phyloP scores from a whole-genome alignment of 2,797 vertebrate genomes.

The Chiloscyllium punctatum region DNA sequence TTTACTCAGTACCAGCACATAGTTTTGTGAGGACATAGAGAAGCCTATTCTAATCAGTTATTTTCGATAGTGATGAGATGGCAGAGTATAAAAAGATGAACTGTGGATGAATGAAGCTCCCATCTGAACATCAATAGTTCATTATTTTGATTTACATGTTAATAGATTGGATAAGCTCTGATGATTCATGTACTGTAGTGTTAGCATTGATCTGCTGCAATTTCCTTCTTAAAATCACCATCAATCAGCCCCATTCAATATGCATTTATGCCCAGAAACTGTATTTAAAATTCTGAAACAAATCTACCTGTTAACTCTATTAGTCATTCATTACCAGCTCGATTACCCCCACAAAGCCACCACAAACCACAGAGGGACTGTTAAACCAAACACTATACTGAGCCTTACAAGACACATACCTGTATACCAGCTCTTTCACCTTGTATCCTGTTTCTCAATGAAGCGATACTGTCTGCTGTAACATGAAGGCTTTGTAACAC shows the following conservation, averaged over 20 bases:
- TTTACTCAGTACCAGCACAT: not conserved
- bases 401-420: not conserved
- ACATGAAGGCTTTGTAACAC: not conserved
- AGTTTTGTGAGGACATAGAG: not conserved
- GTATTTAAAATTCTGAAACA: conserved; percentile 24
- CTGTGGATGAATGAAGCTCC: conserved; percentile 8
- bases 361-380: not conserved
- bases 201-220: conserved; percentile 13
- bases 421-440: not conserved
- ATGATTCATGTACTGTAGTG: conserved; percentile 28
- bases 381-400: not conserved
- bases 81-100: conserved; percentile 20
- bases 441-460: not conserved
- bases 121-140: conserved; percentile 17
- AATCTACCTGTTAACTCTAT: not conserved
- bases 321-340: not conserved
- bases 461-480: not conserved
- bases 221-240: conserved; percentile 33
- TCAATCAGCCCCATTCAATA: conserved; percentile 32
- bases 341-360: not conserved
- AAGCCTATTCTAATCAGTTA: not conserved
- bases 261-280: conserved; percentile 26
- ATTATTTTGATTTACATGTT: conserved; percentile 36
- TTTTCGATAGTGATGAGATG: conserved; percentile 16
- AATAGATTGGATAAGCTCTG: conserved; percentile 34